These are phyloP conservation scores for Gymnothorax javanicus DNA, from an alignment of 2,797 vertebrate species.

Conservation along the genomic window DNA sequence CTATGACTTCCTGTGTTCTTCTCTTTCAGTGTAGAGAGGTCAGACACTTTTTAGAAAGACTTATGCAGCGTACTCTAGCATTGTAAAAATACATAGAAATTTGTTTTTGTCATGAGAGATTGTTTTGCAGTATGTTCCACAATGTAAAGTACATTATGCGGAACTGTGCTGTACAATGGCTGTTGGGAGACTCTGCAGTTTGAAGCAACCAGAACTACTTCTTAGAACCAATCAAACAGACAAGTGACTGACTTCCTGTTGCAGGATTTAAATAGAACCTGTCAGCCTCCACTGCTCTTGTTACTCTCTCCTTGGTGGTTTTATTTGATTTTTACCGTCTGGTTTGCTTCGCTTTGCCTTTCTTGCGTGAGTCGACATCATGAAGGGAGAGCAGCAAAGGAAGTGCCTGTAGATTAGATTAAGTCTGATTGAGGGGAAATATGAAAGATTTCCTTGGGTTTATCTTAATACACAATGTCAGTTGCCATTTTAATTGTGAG, in stretches of 20 bases:
- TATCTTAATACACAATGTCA: not conserved
- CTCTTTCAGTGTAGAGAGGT: too few species aligned
- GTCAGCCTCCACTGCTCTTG: not conserved
- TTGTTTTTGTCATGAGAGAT: too few species aligned
- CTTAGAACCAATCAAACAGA: not conserved
- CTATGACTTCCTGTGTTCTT: too few species aligned
- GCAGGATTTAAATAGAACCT: slow-evolving; percentile 12
- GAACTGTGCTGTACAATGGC: too few species aligned
- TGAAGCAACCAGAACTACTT: not conserved
- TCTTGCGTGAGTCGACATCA: not conserved
- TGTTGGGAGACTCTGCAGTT: not conserved
- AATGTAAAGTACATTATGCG: too few species aligned
- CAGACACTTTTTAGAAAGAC: too few species aligned
- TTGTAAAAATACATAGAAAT: too few species aligned
- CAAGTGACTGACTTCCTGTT: slow-evolving; percentile 36
- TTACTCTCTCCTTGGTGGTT: not conserved
- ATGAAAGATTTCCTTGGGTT: not conserved
- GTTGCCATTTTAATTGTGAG: not conserved
- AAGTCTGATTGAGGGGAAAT: not conserved
- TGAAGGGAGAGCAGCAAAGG: not conserved
- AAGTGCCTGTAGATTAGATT: not conserved
- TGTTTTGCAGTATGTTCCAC: too few species aligned
- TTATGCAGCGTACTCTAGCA: too few species aligned
- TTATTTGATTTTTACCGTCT: not conserved
- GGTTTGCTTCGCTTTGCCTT: not conserved